Conservation (phyloP, 2,888 invertebrate species). For the Gasteruption jaculator region DNA sequence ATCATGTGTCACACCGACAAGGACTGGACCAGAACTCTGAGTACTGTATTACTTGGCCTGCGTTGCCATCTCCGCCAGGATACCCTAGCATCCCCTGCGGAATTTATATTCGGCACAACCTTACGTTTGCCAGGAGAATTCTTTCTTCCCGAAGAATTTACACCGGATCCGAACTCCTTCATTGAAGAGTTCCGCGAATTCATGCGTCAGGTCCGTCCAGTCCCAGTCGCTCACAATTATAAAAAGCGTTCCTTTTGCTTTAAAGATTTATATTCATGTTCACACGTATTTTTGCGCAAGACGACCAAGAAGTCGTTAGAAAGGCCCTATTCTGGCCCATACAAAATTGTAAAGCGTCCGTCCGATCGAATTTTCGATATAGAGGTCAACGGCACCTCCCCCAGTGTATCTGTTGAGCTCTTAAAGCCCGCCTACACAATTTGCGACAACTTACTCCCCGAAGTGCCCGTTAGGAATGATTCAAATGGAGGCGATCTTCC, state of each 20-base stretch:
- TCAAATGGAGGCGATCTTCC: no score
- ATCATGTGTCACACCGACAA: constrained; percentile 16
- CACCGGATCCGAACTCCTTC: constrained; percentile 13
- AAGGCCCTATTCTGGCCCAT: constrained; percentile 27
- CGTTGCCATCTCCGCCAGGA: constrained; percentile 15
- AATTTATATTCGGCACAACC: constrained; percentile 15
- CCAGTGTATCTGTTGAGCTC: constrained; percentile 11
- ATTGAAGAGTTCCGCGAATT: constrained; percentile 16
- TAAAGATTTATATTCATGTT: constrained; percentile 19
- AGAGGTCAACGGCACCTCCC: constrained; percentile 10
- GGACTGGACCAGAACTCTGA: constrained; percentile 15
- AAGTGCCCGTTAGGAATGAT: no score
- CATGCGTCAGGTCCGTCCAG: constrained; percentile 17
- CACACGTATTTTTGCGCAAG: constrained; percentile 22
- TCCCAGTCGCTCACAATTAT: constrained; percentile 18
- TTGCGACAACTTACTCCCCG: no score
- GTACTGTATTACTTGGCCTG: constrained; percentile 21
- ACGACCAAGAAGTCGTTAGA: constrained; percentile 15
- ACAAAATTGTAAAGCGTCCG: constrained; percentile 19
- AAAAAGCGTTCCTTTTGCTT: constrained; percentile 14
- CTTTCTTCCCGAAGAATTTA: constrained; percentile 11
- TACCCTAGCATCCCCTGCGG: constrained; percentile 12
- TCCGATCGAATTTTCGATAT: constrained; percentile 16
- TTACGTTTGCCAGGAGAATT: constrained; percentile 22
- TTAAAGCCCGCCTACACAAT: constrained; percentile 22